Evolutionary conservation across 2,797 vertebrate species (phyloP).

Genomic region (Sebastes jordani): DNA sequence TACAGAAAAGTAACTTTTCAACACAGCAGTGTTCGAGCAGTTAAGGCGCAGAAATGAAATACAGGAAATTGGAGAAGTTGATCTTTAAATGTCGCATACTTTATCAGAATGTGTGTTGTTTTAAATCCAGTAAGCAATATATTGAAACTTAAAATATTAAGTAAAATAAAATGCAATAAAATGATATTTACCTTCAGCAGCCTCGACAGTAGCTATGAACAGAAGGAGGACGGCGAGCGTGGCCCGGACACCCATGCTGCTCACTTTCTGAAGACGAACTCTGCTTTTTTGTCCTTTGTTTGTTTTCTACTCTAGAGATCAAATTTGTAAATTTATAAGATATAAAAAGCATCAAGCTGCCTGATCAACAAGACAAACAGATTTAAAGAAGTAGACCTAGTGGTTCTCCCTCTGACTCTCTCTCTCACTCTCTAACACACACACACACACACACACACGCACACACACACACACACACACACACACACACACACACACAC

Average conservation of each 20-base stretch:
- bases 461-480: not conserved
- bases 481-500: not conserved
- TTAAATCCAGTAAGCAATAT: fast-evolving
- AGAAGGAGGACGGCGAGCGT: slow-evolving; percentile 38
- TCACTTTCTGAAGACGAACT: not conserved
- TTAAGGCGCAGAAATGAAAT: fast-evolving
- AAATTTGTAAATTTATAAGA: not conserved
- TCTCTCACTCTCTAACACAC: not conserved
- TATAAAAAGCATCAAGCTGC: not conserved
- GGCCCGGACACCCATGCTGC: slow-evolving; percentile 6
- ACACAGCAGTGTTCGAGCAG: not conserved
- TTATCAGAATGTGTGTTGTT: fast-evolving
- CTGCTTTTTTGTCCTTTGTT: not conserved
- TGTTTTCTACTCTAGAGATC: not conserved
- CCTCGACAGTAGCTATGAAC: not conserved
- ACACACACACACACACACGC: not conserved
- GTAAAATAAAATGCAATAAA: not conserved
- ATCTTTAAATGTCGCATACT: fast-evolving
- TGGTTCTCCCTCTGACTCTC: not conserved
- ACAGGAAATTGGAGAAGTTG: not conserved
- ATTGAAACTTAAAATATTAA: fast-evolving
- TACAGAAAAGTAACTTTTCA: not conserved
- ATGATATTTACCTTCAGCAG: not conserved
- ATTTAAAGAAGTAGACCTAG: fast-evolving
- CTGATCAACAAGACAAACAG: not conserved